A percentile compares a stretch with the other conserved stretches of the same genome.
These are phyloP conservation scores for Oxytorus armatus DNA, from an alignment of 2,888 invertebrate species.

Conservation along the genomic window DNA sequence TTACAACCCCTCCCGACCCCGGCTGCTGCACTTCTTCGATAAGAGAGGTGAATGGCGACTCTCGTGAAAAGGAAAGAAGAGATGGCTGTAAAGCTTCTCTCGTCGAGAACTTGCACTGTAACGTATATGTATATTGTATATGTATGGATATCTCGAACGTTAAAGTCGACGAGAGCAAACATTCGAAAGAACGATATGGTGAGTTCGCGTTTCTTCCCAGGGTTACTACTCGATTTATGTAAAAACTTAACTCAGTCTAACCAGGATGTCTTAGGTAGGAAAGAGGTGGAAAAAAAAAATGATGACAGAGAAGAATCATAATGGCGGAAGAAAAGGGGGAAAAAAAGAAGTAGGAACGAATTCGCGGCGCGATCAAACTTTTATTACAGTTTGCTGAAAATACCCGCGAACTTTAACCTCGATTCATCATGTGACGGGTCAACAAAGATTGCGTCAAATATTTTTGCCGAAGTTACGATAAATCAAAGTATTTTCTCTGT, in stretches of 20 bases:
- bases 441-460: too few relatives aligned
- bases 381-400: too few relatives aligned
- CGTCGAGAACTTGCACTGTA: constrained; percentile 46
- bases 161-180: constrained; percentile 1
- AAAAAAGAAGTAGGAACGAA: too few relatives aligned
- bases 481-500: too few relatives aligned
- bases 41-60: constrained; percentile 31
- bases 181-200: constrained; percentile 1
- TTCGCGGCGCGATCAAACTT: not conserved
- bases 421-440: too few relatives aligned
- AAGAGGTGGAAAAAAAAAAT: not conserved
- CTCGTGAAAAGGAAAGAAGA: constrained; percentile 12
- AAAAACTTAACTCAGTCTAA: not conserved
- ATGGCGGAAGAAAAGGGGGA: not conserved
- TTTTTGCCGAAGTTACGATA: too few relatives aligned
- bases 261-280: not conserved
- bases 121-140: constrained; percentile 16
- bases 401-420: too few relatives aligned
- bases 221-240: constrained; percentile 3
- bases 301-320: not conserved
- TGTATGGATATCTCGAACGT: not conserved
- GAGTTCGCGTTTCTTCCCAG: constrained; percentile 1
- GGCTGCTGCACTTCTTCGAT: constrained; percentile 37
- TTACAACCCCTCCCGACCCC: not conserved
- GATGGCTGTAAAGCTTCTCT: constrained; percentile 14